Conservation (phyloP, 2,113 vertebrate species). For the Athene cunicularia region DNA sequence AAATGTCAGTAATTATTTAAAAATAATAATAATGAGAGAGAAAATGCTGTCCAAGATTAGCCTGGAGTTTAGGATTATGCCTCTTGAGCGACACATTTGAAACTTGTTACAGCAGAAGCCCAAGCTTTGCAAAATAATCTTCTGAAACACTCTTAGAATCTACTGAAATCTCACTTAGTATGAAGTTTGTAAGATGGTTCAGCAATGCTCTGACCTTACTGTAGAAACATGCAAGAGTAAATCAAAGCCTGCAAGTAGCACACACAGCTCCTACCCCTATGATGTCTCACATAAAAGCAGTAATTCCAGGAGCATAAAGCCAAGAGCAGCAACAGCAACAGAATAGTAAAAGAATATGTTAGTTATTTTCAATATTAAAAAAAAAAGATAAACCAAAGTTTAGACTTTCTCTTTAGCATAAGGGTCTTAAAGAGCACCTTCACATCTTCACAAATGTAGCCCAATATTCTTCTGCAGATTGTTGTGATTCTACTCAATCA, state of each 20-base stretch:
- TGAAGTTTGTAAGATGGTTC: background rate
- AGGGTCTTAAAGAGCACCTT: background rate
- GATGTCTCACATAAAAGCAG: background rate
- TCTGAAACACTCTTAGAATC: background rate
- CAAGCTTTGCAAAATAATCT: background rate
- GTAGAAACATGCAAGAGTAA: background rate
- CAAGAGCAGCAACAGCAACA: background rate
- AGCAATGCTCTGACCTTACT: background rate
- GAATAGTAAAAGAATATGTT: background rate
- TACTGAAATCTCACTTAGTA: background rate
- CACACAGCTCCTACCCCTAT: background rate
- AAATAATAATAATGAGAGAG: background rate
- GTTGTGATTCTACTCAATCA: background rate
- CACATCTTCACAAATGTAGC: background rate
- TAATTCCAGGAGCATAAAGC: background rate
- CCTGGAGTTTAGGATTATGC: background rate
- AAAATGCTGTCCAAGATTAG: background rate
- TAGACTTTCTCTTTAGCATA: background rate
- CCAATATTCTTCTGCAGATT: background rate
- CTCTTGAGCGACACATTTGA: background rate
- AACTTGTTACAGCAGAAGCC: background rate
- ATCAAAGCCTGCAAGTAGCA: background rate
- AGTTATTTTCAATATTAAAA: background rate
- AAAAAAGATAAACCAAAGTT: background rate
- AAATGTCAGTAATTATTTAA: background rate